Evolutionary conservation across 2,797 vertebrate genomes (phyloP), one percentile per base, ranked within the genome.

Genomic region (Sciurus vulgaris): DNA sequence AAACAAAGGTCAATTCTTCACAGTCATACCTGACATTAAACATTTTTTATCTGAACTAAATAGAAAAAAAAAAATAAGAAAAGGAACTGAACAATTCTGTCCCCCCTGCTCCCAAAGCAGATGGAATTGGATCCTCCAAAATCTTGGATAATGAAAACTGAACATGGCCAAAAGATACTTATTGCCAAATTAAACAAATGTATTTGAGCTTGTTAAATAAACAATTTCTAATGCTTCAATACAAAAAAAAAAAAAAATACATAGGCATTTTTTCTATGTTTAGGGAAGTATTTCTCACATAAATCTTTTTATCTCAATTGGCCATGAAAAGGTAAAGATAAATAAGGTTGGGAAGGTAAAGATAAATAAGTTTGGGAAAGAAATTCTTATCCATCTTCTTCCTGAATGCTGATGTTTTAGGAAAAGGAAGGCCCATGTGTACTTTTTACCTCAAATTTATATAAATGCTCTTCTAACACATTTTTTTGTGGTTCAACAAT

Each of bases 121-220:
- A 54, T 35, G 51, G 85, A 30, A 67, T n/a, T 97, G 69, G 24
- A 83, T 70, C 33, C 49, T 94, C 28, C 47, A 83, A 88, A 81
- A 91, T 84, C 74, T 77, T 95, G 61, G 84, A 85, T 86, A 44
- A 86, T 54, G 70, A 69, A 94, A 92, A 92, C 2, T 92, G 69
- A 93, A 69, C 15, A 20, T 67, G 24, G 81, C 47, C 78, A 82
- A 89, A 95, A 91, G 74, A 78, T 12, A 59, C 76, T 26, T 70
- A 77, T 38, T 89, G 89, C 70, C 79, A 97, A 95, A 70, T 84
- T 83, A 96, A 91, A 92, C 73, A 96, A 93, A 78, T 82, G 49
- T 14, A 86, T 82, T 82, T 89, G 69, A 83, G 56, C 47, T 94
- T 94, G 59, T 74, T 93, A 84, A 87, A 86, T 81, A 91, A 93